Percentiles rank a stretch among this genome's conserved stretches.
Evolutionary conservation across 1,140 invertebrate genomes (phyloP).

Genomic region (Drosophila seguyi): DNA sequence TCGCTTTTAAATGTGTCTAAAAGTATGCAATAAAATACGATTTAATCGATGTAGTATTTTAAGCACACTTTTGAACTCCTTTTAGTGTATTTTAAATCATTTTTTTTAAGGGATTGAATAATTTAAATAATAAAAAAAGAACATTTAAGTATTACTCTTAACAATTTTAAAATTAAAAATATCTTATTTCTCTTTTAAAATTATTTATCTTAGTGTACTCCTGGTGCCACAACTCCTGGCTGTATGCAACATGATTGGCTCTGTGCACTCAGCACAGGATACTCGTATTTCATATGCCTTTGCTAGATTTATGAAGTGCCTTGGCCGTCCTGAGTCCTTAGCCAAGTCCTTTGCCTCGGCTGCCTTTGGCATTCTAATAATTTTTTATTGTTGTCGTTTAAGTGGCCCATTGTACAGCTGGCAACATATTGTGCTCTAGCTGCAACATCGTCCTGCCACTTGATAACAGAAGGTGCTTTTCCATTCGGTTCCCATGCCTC

Average conservation of each 20-base stretch:
- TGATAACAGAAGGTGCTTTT: slow-evolving; percentile 39
- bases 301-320: slow-evolving; percentile 76
- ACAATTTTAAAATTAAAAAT: too few relatives aligned
- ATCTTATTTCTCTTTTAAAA: too few relatives aligned
- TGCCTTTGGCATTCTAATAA: slow-evolving; percentile 79
- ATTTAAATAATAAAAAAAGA: too few relatives aligned
- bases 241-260: slow-evolving; percentile 74
- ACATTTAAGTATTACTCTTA: too few relatives aligned
- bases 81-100: too few relatives aligned
- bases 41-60: too few relatives aligned
- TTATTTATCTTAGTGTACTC: slow-evolving; percentile 18
- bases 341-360: slow-evolving; percentile 27
- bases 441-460: slow-evolving; percentile 48
- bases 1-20: too few relatives aligned
- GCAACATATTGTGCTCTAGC: slow-evolving; percentile 70
- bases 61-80: too few relatives aligned
- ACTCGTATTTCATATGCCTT: slow-evolving; percentile 80
- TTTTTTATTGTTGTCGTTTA: slow-evolving; percentile 81
- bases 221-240: slow-evolving; percentile 19
- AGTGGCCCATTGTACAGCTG: slow-evolving; percentile 80
- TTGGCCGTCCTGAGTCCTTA: slow-evolving; percentile 48
- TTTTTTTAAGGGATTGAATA: too few relatives aligned
- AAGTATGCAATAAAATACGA: too few relatives aligned
- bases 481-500: slow-evolving; percentile 2
- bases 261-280: slow-evolving; percentile 70